Evolutionary conservation across 2,113 vertebrate species (phyloP), one percentile per base, ranked within the genome.

Genomic region (Cacatua alba): DNA sequence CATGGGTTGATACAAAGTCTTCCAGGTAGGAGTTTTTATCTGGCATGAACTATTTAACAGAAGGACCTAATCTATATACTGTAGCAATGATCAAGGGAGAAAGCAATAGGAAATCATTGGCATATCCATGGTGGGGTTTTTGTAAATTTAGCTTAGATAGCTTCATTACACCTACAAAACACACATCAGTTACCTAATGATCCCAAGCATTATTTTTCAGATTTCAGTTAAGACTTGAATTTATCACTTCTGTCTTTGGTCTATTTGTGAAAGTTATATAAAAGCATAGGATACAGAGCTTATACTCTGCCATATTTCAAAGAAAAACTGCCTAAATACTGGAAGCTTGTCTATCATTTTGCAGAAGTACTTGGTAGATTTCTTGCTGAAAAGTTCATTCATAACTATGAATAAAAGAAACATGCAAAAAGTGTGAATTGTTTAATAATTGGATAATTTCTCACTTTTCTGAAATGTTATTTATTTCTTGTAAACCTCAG

Each of bases 331-430:
- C 16, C 43, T 82, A 70, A 93, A 77, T 49, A 60, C 35, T 53
- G 52, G 94, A 82, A 88, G 35, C 39, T 81, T 86, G 53, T 93
- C 80, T 35, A 39, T 79, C 21, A 72, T 77, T 88, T 90, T 95
- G 62, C 39, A 70, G 79, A 86, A 39, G 11, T 80, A 70, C n/a
- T 72, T 13, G 6, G 6, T 31, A 87, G 10, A 84, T 76, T 65
- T 81, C n/a, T 86, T 63, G 17, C 19, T 67, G 19, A 25, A 53
- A 72, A 14, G 7, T 87, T 94, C 15, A 68, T 82, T 71, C 28
- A n/a, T 75, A 37, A 23, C 26, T 78, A 21, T 24, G 26, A 80
- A 59, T 41, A 81, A 68, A 95, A 82, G 28, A 82, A 92, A 53
- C 11, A 92, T 85, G 81, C 17, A 77, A 82, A 71, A 43, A 53